phyloP scores from a whole-genome alignment of 2,113 vertebrate species.

The Cyanoderma ruficeps region DNA sequence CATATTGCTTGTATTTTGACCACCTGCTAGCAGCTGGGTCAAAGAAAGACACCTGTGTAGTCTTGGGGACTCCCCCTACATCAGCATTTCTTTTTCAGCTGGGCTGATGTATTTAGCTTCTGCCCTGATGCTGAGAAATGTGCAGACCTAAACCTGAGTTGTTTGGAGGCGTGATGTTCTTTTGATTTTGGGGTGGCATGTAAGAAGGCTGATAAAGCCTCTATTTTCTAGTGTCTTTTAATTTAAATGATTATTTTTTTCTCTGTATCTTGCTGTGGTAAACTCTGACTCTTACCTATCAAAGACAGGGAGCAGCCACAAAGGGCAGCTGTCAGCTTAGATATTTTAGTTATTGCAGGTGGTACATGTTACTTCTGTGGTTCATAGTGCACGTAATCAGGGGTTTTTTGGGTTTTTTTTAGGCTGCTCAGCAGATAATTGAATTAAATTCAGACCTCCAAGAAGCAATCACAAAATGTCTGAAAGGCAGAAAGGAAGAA shows the following conservation, averaged over 20 bases:
- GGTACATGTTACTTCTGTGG: neutral
- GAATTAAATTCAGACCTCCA: conserved; percentile 73
- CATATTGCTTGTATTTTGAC: neutral
- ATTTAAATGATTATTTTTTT: neutral
- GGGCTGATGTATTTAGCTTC: neutral
- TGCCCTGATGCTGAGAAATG: neutral
- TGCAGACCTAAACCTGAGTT: neutral
- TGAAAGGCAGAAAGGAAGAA: conserved; percentile 85
- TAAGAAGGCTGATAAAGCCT: neutral
- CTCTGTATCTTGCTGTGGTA: neutral
- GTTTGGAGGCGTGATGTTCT: neutral
- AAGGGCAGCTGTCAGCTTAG: neutral
- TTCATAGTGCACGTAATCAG: neutral
- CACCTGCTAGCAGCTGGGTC: neutral
- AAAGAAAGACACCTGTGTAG: neutral
- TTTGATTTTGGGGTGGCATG: neutral
- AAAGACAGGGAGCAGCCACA: neutral
- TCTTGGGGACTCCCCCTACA: rapidly evolving
- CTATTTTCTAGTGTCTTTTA: neutral
- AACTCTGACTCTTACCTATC: neutral
- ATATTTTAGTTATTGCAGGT: neutral
- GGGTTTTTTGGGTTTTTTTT: neutral
- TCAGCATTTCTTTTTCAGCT: neutral
- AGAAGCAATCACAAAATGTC: conserved; percentile 78
- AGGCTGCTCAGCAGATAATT: conserved; percentile 79